A percentile compares a stretch with the other conserved stretches of the same genome.
Evolutionary conservation across 2,888 invertebrate genomes (phyloP).

Genomic region (Drosophila prolongata): DNA sequence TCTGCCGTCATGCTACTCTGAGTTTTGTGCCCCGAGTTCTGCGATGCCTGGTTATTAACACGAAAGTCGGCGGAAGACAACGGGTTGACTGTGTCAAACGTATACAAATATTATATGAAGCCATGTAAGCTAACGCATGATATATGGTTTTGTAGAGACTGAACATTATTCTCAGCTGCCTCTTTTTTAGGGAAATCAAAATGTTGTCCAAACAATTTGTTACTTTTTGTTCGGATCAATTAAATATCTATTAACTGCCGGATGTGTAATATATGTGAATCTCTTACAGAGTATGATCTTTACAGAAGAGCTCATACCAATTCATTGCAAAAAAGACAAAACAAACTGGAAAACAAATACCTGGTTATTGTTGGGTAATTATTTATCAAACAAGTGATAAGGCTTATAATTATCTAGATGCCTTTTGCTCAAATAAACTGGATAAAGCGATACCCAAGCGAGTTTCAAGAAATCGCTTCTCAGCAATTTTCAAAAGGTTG

Average conservation of each 20-base stretch:
- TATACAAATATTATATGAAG: background rate
- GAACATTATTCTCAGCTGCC: background rate
- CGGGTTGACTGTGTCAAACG: background rate
- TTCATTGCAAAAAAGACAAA: background rate
- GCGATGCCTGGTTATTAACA: background rate
- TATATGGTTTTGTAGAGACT: background rate
- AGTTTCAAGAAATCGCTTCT: slow-evolving; percentile 9
- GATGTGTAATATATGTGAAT: background rate
- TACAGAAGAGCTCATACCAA: background rate
- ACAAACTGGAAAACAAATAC: background rate
- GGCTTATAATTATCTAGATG: slow-evolving; percentile 12
- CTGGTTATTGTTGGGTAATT: slow-evolving; percentile 6
- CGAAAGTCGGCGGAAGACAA: slow-evolving; percentile 1
- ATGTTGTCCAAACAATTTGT: background rate
- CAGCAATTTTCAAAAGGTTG: slow-evolving; percentile 1
- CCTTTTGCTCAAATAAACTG: slow-evolving; percentile 3
- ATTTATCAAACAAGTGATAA: slow-evolving; percentile 38
- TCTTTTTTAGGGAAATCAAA: background rate
- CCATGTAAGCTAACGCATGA: background rate
- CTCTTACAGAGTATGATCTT: background rate
- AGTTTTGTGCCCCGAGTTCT: slow-evolving; percentile 1
- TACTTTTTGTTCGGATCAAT: background rate
- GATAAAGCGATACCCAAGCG: background rate
- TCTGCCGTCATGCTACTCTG: slow-evolving; percentile 43
- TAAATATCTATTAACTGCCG: background rate